phyloP scores from a whole-genome alignment of 2,888 invertebrate genomes.

The Alviniconcha strummeri region DNA sequence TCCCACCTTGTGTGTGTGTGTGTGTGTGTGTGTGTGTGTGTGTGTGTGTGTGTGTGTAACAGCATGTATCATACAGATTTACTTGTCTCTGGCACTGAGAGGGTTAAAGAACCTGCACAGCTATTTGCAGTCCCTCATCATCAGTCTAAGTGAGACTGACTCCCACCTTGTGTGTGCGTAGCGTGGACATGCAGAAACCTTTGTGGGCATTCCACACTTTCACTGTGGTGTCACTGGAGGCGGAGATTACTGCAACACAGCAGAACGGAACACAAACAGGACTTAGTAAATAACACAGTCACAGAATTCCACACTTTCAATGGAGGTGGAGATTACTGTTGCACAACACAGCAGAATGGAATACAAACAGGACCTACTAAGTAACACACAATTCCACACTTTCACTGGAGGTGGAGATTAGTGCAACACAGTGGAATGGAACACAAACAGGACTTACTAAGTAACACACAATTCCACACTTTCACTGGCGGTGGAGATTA shows the following conservation, averaged over 20 bases:
- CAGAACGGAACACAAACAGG: too few species aligned
- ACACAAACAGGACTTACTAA: too few species aligned
- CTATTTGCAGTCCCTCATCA: too few species aligned
- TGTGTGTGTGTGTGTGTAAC: background rate
- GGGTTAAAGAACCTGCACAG: too few species aligned
- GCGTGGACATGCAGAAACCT: constrained; percentile 99
- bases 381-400: constrained; percentile 99
- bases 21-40: background rate
- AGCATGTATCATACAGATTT: too few species aligned
- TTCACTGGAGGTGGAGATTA: constrained; percentile 99
- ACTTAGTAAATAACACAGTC: constrained; percentile 5
- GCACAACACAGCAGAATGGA: too few species aligned
- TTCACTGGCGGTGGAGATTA: too few species aligned
- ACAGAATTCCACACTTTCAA: background rate
- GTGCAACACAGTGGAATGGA: constrained; percentile 80
- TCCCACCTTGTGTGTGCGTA: constrained; percentile 89
- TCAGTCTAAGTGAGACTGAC: too few species aligned
- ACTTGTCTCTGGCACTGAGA: too few species aligned
- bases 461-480: background rate
- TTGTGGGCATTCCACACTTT: constrained; percentile 99
- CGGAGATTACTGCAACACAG: constrained; percentile 89
- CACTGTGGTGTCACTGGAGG: constrained; percentile 98
- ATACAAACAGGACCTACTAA: too few species aligned
- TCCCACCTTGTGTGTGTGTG: background rate
- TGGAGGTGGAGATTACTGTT: too few species aligned